Base-by-base conservation (phyloP, 2,797 vertebrate species). In the Gorsachius magnificus region DNA sequence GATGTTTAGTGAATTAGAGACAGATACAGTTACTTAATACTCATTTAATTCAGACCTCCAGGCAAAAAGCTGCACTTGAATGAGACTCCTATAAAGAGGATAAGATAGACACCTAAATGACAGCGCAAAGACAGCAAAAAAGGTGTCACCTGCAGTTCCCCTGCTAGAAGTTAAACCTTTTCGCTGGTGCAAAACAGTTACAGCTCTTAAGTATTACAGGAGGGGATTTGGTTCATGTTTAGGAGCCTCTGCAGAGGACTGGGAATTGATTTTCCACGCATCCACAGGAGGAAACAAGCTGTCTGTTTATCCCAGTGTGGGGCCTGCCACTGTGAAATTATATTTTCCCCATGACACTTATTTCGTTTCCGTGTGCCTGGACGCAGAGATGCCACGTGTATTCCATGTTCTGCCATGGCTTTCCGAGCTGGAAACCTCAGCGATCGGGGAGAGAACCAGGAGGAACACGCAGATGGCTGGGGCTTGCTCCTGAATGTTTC, bases 181-280 rank as follows among this genome's bases (percentile, higher is more conserved):
- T 65, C 3, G 4, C 16, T 33, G 8, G 13, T 6, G 9, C 38
- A 45, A 80, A 95, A 24, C 64, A 65, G 36, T 45, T 74, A 36
- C 48, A 38, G 35, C 33, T 75, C 84, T 85, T 82, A 65, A 87
- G 45, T 56, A 43, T 38, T 90, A 64, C 54, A 79, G 43, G 29
- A 94, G 14, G 35, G 43, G 33, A 89, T 90, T 95, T 87, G 41
- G 35, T 95, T 92, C 56, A 35, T 43, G 25, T 83, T 96, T 83
- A 93, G 95, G 65, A 93, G 29, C 13, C 89, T 83, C 74, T 79
- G 60, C 89, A 95, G 79, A 89, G 89, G 72, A 92, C 63, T 89
- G 68, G 64, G 93, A 94, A 96, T 94, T 92, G 93, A 96, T 97
- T 97, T 97, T 96, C 92, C 96, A 92, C 93, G 91, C 94, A 91